Percentiles rank a stretch among this genome's conserved stretches.
Evolutionary conservation across 2,113 vertebrate species (phyloP).

Genomic region (Guaruba guarouba): DNA sequence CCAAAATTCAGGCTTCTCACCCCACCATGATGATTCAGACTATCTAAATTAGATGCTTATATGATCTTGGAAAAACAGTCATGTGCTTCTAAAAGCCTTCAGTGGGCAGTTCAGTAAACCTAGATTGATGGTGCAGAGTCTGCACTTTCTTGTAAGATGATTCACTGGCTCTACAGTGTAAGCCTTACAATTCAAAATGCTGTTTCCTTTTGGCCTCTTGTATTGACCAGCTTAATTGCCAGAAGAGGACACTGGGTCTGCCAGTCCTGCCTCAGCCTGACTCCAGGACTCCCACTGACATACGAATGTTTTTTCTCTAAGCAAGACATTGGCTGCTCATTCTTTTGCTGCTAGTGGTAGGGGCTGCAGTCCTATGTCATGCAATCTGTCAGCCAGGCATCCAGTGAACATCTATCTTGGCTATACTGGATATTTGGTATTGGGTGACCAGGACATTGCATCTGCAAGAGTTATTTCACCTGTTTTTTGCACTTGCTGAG

Average conservation of each 20-base stretch:
- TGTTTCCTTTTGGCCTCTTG: background rate
- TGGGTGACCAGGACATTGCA: background rate
- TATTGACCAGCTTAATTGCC: background rate
- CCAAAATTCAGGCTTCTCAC: conserved; percentile 28
- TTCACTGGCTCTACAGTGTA: background rate
- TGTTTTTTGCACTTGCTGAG: background rate
- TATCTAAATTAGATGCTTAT: background rate
- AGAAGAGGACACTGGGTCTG: background rate
- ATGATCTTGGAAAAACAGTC: background rate
- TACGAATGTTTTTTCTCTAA: rapidly evolving
- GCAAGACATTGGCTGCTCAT: background rate
- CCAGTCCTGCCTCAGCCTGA: background rate
- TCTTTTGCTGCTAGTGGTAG: background rate
- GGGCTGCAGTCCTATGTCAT: background rate
- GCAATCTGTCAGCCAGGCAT: background rate
- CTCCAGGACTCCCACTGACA: background rate
- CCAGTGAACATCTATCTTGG: background rate
- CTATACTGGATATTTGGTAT: background rate
- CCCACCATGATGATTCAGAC: background rate
- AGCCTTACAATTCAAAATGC: background rate
- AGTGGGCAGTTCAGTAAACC: background rate
- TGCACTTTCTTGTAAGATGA: background rate
- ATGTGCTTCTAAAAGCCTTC: background rate
- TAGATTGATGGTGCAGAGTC: background rate
- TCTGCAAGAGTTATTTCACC: background rate